Percentiles rank a stretch among this genome's conserved stretches.
phyloP scores from a whole-genome alignment of 1,140 invertebrate genomes.

The Plutomurus gul region DNA sequence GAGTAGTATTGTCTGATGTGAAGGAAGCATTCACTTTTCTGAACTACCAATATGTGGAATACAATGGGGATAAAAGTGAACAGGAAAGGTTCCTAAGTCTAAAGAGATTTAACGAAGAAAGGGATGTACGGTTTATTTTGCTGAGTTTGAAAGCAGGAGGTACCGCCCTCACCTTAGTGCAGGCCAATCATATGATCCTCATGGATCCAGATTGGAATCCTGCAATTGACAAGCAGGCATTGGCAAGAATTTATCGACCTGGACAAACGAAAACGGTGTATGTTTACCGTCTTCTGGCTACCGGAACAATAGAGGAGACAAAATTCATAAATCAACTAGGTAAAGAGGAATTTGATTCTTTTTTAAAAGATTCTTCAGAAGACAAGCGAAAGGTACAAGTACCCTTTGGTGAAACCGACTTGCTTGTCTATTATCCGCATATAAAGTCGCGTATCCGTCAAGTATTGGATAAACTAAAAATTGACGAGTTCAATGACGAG shows the following conservation, averaged over 20 bases:
- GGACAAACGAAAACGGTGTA: slow-evolving; percentile 69
- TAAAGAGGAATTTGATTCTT: neutral
- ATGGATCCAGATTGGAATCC: slow-evolving; percentile 76
- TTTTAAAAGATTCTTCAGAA: neutral
- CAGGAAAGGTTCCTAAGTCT: neutral
- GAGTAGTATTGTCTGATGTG: neutral
- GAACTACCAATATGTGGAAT: neutral
- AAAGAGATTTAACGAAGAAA: neutral
- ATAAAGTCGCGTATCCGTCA: too few relatives aligned
- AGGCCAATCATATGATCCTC: slow-evolving; percentile 70
- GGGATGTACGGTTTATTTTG: slow-evolving; percentile 61
- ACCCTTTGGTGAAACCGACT: too few relatives aligned
- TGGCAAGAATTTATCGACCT: slow-evolving; percentile 72
- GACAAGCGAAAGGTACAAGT: too few relatives aligned
- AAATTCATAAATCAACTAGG: neutral
- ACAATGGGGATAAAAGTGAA: neutral
- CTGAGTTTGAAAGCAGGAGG: slow-evolving; percentile 76
- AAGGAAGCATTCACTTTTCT: neutral
- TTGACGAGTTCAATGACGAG: too few relatives aligned
- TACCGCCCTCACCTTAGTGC: slow-evolving; percentile 72
- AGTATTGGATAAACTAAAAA: too few relatives aligned
- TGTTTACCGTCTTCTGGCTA: slow-evolving; percentile 63
- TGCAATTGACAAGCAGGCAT: slow-evolving; percentile 71
- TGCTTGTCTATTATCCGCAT: too few relatives aligned
- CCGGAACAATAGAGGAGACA: slow-evolving; percentile 54